Evolutionary conservation across 2,113 vertebrate genomes (phyloP).

Genomic region (Indicator maculatus): DNA sequence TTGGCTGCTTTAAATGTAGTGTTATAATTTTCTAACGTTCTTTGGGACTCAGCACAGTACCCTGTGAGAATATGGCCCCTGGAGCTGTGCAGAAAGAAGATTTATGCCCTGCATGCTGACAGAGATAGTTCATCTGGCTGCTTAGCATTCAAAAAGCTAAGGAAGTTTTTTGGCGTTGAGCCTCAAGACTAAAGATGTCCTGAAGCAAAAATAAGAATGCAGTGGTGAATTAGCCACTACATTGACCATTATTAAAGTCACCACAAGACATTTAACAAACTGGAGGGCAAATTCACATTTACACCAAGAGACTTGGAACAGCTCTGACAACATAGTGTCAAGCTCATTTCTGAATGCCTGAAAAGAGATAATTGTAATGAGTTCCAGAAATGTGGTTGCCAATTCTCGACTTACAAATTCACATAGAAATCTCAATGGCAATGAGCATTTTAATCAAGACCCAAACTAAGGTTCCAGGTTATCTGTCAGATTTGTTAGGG

Average conservation of each 20-base stretch:
- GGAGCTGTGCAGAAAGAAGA: not conserved
- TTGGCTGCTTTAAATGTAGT: not conserved
- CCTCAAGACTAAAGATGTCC: slow-evolving; percentile 9
- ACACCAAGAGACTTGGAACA: not conserved
- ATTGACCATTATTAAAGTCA: slow-evolving; percentile 56
- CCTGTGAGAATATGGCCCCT: not conserved
- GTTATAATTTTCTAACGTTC: not conserved
- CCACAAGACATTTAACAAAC: slow-evolving; percentile 20
- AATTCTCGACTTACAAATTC: not conserved
- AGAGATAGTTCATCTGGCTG: not conserved
- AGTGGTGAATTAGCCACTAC: slow-evolving; percentile 53
- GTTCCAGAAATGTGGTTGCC: not conserved
- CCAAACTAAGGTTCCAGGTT: not conserved
- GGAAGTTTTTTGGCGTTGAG: not conserved
- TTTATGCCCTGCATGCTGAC: not conserved
- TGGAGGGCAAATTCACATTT: slow-evolving; percentile 33
- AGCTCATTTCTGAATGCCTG: not conserved
- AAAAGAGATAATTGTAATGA: not conserved
- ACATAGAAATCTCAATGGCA: not conserved
- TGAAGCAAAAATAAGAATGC: slow-evolving; percentile 30
- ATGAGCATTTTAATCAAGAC: not conserved
- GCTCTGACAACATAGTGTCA: not conserved
- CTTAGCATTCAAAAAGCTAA: slow-evolving; percentile 16
- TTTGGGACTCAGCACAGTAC: not conserved
- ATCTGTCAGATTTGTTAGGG: not conserved